Evolutionary conservation across 2,888 invertebrate genomes (phyloP), one percentile per base, ranked within the genome.

Genomic region (Xanthia icteritia): DNA sequence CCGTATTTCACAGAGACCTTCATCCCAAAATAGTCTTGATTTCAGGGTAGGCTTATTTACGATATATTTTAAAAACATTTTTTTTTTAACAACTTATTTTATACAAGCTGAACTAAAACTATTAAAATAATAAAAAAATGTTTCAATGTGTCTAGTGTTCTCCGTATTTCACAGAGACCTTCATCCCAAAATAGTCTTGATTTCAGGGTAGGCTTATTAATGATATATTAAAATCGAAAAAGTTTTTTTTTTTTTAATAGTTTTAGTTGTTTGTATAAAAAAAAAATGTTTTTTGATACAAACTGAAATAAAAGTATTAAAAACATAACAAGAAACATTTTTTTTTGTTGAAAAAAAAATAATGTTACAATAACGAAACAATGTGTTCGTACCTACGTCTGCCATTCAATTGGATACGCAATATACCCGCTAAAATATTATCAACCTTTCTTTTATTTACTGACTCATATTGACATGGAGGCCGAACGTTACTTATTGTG

Each of bases 401-500:
- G 9, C 42, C 36, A 79, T 51, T 67, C 65, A 36, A 70, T 66
- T 65, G 15, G n/a, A 51, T 51, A 76, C 27, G 27, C 60, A 56
- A 64, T 51, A 31, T 42, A 76, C 61, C n/a, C 68, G 64, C 64
- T 31, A 71, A 77, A 71, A 80, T 74, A 70, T 80, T 66, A 73
- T 23, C 69, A 70, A 66, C 64, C 36, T 76, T 81, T 75, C 39
- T 81, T 74, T 81, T 81, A 72, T 77, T 88, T 70, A 72, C 68
- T 64, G 63, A 58, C 67, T 84, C 73, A 75, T 85, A 83, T 84
- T 81, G 82, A 80, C 76, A 84, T 77, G 71, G 67, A 73, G 68
- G 77, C 77, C 72, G 73, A 76, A 74, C 80, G 72, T 77, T 81
- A 66, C 68, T 82, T 73, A 83, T 78, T 87, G 78, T 88, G 84